phyloP scores from a whole-genome alignment of 2,113 vertebrate species.

The Esox niger region DNA sequence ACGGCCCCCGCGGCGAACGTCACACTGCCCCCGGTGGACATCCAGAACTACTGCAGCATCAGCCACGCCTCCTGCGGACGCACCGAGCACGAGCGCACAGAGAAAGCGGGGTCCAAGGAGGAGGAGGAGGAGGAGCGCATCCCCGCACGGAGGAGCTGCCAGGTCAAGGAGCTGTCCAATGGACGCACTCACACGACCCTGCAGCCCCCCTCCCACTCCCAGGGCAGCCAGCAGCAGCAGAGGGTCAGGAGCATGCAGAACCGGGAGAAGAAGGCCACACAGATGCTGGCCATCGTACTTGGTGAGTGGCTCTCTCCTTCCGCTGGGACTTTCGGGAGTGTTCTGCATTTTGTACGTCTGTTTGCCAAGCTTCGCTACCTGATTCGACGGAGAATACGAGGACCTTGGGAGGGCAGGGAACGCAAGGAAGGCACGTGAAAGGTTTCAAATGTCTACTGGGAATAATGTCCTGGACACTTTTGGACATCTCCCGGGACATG shows the following conservation, averaged over 20 bases:
- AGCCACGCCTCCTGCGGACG: slow-evolving; percentile 79
- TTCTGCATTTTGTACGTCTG: neutral
- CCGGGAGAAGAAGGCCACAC: slow-evolving; percentile 90
- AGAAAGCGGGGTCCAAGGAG: slow-evolving; percentile 25
- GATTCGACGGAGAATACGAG: neutral
- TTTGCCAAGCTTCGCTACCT: neutral
- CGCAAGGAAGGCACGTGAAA: too few relatives aligned
- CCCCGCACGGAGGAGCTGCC: slow-evolving; percentile 65
- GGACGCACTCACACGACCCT: slow-evolving; percentile 79
- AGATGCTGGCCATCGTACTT: slow-evolving; percentile 92
- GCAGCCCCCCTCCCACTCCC: slow-evolving; percentile 61
- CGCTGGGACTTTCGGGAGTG: neutral
- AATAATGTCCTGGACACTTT: too few relatives aligned
- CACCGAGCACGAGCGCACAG: slow-evolving; percentile 58
- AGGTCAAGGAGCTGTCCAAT: slow-evolving; percentile 79
- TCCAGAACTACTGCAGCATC: slow-evolving; percentile 83
- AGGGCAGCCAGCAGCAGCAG: slow-evolving; percentile 42
- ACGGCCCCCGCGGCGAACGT: slow-evolving; percentile 70
- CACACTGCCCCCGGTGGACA: slow-evolving; percentile 67
- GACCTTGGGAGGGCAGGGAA: too few relatives aligned
- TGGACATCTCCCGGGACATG: too few relatives aligned
- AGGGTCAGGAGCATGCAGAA: slow-evolving; percentile 80
- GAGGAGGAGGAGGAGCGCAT: slow-evolving; percentile 36
- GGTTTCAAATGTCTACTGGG: too few relatives aligned
- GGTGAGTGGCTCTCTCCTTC: slow-evolving; percentile 73